Conservation (phyloP, 2,113 vertebrate species). For the Bambusicola thoracicus region DNA sequence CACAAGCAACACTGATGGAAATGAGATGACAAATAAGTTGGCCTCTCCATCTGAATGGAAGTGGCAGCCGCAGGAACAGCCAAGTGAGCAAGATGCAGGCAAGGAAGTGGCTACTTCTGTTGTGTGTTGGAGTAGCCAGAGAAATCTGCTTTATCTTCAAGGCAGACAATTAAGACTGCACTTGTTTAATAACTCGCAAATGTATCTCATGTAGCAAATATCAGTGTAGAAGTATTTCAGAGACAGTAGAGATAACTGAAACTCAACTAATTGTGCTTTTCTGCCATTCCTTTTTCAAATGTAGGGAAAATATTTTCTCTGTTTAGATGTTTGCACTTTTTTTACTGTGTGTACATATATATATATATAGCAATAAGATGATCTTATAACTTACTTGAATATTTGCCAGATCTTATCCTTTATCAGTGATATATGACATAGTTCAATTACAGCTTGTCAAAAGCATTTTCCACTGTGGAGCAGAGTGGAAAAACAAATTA, state of each 20-base stretch:
- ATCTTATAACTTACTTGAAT: not conserved
- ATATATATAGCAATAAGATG: not conserved
- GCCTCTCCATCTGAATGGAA: not conserved
- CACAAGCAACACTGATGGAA: fast-evolving
- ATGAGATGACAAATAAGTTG: not conserved
- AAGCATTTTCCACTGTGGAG: conserved; percentile 62
- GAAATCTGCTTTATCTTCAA: not conserved
- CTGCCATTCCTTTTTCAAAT: not conserved
- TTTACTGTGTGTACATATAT: too few species aligned
- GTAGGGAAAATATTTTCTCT: not conserved
- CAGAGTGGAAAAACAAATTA: conserved; percentile 53
- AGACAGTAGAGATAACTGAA: not conserved
- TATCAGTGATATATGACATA: conserved; percentile 27
- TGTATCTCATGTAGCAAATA: fast-evolving
- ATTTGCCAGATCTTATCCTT: conserved; percentile 16
- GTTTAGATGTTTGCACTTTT: not conserved
- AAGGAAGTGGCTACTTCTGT: not conserved
- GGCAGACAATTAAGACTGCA: not conserved
- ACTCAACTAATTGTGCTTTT: not conserved
- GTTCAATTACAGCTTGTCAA: conserved; percentile 67
- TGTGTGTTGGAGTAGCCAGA: not conserved
- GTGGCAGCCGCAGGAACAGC: not conserved
- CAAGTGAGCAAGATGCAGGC: not conserved
- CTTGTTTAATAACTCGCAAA: not conserved
- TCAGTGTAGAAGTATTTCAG: not conserved